Conservation (phyloP, 2,888 invertebrate species). For the Oasisia sp. region DNA sequence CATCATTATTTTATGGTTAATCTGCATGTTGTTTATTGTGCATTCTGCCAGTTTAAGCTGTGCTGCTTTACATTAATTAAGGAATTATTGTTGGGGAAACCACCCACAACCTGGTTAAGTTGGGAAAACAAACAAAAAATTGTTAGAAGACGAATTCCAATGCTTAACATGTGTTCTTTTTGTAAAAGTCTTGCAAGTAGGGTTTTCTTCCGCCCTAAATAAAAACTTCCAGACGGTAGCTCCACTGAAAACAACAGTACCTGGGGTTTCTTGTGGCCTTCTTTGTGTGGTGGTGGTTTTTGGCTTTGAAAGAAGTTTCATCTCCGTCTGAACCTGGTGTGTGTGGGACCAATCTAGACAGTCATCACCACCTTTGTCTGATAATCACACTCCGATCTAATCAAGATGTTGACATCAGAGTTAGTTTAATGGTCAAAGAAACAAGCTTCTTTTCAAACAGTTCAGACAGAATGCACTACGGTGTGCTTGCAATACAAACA, state of each 20-base stretch:
- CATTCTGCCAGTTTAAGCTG: not conserved
- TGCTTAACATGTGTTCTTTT: not conserved
- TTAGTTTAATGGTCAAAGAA: not conserved
- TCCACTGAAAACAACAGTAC: too few species aligned
- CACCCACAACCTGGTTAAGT: not conserved
- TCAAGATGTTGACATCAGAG: not conserved
- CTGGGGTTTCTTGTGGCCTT: too few species aligned
- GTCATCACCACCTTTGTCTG: not conserved
- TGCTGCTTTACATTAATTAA: not conserved
- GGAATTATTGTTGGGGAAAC: not conserved
- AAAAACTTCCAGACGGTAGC: too few species aligned
- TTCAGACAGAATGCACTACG: not conserved
- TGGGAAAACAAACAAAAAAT: not conserved
- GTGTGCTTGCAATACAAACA: not conserved
- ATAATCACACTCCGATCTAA: not conserved
- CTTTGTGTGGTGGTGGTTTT: not conserved
- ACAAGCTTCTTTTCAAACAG: not conserved
- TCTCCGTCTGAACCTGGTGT: not conserved
- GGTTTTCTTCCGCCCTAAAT: too few species aligned
- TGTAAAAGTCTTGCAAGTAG: not conserved
- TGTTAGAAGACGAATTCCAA: not conserved
- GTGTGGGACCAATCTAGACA: not conserved
- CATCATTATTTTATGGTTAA: not conserved
- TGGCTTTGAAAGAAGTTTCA: not conserved
- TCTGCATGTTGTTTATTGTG: not conserved